Conservation (phyloP, 2,888 invertebrate genomes). For the Tenthredo mesomela region DNA sequence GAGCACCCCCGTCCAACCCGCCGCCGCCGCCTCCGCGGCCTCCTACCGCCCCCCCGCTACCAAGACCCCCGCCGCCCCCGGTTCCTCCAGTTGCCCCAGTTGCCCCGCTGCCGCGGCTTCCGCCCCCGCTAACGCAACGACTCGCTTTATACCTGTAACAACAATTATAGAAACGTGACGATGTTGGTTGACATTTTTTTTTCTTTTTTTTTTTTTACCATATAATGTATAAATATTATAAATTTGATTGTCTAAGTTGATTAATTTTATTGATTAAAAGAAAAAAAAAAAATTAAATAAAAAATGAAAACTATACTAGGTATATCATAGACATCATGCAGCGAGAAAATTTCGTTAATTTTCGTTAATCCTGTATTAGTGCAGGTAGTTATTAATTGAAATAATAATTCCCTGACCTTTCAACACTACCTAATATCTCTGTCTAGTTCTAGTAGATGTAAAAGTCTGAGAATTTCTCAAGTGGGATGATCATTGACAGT, state of each 20-base stretch:
- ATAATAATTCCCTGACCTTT: too few relatives aligned
- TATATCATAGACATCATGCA: too few relatives aligned
- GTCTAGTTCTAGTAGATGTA: not conserved
- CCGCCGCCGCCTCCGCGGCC: slow-evolving; percentile 78
- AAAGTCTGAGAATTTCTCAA: not conserved
- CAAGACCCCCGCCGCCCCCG: slow-evolving; percentile 64
- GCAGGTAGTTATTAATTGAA: too few relatives aligned
- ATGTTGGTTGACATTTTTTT: not conserved
- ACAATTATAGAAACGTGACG: not conserved
- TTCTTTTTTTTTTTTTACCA: not conserved
- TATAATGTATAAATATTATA: too few relatives aligned
- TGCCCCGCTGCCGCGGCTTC: slow-evolving; percentile 79
- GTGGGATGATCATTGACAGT: not conserved
- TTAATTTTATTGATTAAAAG: not conserved
- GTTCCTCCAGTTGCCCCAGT: slow-evolving; percentile 71
- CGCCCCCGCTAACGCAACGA: slow-evolving; percentile 78
- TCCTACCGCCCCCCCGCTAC: slow-evolving; percentile 79
- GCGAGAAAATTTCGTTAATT: too few relatives aligned
- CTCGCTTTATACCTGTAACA: slow-evolving; percentile 73
- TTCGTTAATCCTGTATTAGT: too few relatives aligned
- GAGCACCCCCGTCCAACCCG: slow-evolving; percentile 60
- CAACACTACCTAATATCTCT: too few relatives aligned
- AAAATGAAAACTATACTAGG: too few relatives aligned
- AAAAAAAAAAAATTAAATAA: too few relatives aligned
- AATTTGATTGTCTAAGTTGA: not conserved